phyloP scores from a whole-genome alignment of 2,113 vertebrate species.

The Leptocoma aspasia region DNA sequence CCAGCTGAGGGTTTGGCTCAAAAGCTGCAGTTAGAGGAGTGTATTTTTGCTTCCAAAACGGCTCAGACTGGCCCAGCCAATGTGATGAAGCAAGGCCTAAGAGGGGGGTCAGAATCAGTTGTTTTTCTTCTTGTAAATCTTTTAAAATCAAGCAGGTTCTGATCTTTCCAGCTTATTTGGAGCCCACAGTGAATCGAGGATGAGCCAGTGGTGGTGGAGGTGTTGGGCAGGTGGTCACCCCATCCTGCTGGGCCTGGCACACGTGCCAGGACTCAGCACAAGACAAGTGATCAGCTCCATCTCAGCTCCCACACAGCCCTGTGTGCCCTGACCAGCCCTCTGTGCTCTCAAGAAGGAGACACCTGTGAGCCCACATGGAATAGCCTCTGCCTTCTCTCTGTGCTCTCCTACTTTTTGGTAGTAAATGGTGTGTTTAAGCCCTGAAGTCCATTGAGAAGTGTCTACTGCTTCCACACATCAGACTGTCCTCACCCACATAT shows the following conservation, averaged over 20 bases:
- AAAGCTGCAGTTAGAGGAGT: background rate
- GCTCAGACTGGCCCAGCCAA: background rate
- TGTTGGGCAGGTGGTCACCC: background rate
- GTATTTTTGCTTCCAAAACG: background rate
- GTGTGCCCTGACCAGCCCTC: background rate
- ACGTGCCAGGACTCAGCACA: too few species aligned
- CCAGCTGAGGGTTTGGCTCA: slow-evolving; percentile 4
- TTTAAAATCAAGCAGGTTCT: background rate
- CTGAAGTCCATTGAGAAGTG: background rate
- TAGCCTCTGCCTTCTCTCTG: background rate
- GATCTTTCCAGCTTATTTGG: background rate
- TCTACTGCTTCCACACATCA: background rate
- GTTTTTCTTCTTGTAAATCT: background rate
- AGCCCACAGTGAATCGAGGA: fast-evolving
- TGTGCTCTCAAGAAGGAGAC: background rate
- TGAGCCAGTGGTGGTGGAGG: background rate
- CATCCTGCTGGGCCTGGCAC: background rate
- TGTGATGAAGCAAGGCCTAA: background rate
- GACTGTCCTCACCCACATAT: fast-evolving
- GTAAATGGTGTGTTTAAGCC: background rate
- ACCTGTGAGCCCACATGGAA: background rate
- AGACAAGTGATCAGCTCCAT: background rate
- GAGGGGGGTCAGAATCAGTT: background rate
- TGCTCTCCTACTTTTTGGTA: background rate
- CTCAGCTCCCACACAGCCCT: background rate